phyloP scores from a whole-genome alignment of 1,140 invertebrate genomes.

The Maconellicoccus hirsutus region DNA sequence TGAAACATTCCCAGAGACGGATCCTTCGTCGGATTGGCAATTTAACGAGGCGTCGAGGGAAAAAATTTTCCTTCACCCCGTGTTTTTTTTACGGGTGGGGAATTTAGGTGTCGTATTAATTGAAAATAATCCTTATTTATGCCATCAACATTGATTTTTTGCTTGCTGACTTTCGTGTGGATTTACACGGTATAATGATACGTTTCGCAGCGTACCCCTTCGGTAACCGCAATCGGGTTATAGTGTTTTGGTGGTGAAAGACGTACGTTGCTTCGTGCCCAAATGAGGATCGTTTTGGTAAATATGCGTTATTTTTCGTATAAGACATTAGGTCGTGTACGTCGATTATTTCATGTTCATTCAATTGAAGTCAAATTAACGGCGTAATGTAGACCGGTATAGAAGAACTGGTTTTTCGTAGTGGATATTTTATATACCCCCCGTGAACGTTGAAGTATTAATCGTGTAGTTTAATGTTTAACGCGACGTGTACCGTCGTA shows the following conservation, averaged over 20 bases:
- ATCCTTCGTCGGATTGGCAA: slow-evolving; percentile 8
- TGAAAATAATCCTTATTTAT: neutral
- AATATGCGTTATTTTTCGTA: too few relatives aligned
- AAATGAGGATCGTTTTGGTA: too few relatives aligned
- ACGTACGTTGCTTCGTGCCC: neutral
- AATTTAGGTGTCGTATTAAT: neutral
- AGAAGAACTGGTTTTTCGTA: too few relatives aligned
- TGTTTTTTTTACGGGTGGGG: neutral
- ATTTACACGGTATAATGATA: neutral
- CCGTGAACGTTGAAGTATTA: too few relatives aligned
- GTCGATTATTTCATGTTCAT: too few relatives aligned
- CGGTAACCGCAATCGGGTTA: neutral
- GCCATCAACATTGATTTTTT: neutral
- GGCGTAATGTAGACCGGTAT: too few relatives aligned
- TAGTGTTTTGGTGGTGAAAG: neutral
- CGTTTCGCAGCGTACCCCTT: neutral
- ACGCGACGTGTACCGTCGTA: neutral
- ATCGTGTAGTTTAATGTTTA: too few relatives aligned
- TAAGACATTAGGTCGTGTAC: too few relatives aligned
- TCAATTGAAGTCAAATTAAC: too few relatives aligned
- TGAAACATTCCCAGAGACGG: neutral
- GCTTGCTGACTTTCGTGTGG: neutral
- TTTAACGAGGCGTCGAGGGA: neutral
- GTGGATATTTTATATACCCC: too few relatives aligned
- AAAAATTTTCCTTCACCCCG: neutral